phyloP scores from a whole-genome alignment of 2,888 invertebrate species.

The Argynnis bischoffii region DNA sequence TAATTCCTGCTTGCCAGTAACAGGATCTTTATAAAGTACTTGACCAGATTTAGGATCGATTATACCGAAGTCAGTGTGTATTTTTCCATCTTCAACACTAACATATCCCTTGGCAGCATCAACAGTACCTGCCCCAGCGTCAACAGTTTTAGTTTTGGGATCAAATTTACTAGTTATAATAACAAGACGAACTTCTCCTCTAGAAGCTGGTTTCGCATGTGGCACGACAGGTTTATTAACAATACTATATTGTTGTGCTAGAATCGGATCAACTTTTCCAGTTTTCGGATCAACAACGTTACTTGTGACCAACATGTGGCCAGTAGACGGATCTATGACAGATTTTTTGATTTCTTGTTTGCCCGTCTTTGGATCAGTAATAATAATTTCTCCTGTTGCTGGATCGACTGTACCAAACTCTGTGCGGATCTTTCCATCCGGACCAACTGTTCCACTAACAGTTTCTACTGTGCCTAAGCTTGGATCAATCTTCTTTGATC shows the following conservation, averaged over 20 bases:
- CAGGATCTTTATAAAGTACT: slow-evolving; percentile 81
- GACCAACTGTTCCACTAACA: slow-evolving; percentile 82
- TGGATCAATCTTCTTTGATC: slow-evolving; percentile 72
- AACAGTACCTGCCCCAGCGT: slow-evolving; percentile 77
- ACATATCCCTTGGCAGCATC: slow-evolving; percentile 81
- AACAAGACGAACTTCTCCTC: slow-evolving; percentile 72
- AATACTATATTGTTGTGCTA: slow-evolving; percentile 76
- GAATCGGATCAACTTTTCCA: slow-evolving; percentile 83
- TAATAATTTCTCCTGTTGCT: slow-evolving; percentile 79
- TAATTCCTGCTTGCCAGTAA: slow-evolving; percentile 83
- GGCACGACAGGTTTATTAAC: slow-evolving; percentile 72
- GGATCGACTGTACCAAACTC: slow-evolving; percentile 86
- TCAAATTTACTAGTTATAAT: slow-evolving; percentile 81
- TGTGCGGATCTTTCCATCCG: slow-evolving; percentile 79
- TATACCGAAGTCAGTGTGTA: slow-evolving; percentile 82
- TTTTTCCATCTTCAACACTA: slow-evolving; percentile 78
- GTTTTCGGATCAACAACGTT: slow-evolving; percentile 82
- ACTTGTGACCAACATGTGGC: slow-evolving; percentile 80
- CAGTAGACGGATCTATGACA: slow-evolving; percentile 79
- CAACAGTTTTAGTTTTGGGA: slow-evolving; percentile 82
- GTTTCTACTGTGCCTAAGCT: slow-evolving; percentile 73
- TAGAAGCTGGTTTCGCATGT: slow-evolving; percentile 64
- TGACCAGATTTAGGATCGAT: slow-evolving; percentile 84
- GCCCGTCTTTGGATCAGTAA: slow-evolving; percentile 73
- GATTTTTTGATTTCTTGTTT: slow-evolving; percentile 82